Base-by-base conservation (phyloP, 2,888 invertebrate genomes). In the Hyles lineata region DNA sequence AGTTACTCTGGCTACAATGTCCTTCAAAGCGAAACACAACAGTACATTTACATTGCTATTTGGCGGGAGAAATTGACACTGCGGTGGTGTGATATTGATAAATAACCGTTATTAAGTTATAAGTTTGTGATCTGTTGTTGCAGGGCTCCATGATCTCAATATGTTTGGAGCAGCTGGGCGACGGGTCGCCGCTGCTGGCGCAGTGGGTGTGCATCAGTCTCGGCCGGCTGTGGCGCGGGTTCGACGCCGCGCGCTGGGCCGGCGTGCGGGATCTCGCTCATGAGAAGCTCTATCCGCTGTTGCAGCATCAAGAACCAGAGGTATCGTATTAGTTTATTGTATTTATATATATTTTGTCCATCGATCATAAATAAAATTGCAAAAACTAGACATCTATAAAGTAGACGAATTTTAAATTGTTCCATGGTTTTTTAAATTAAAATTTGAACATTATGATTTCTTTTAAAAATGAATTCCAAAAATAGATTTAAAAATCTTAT, bases 221-320 rank as follows among this genome's bases (percentile, higher is more conserved):
- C 78, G 99, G 98, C 35, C 95, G 97, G 74, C 95, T 98, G 78
- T 99, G 99, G 99, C 97, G 97, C 83, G 97, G 97, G 85, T 98
- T 97, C 87, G 98, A 98, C 80, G 86, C 86, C 23, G 89, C 88
- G 81, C 96, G 98, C 78, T 99, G 99, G 99, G 98, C 98, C 74
- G 99, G 99, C 23, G 99, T 98, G 29, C 95, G 99, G 17, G 99
- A 99, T 89, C 96, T 97, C 81, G 99, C 99, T n/a, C 99, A 99
- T 90, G 99, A 99, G 89, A 99, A 99, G 90, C 95, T 99, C 17
- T 98, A 97, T 86, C 96, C 95, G 70, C 94, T 99, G 77, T 93
- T 99, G 71, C 95, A 95, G 75, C 98, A 99, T 92, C 95, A 96
- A 2, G 96, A 97, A 63, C 98, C 99, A 0, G 99, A 99, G 96